Evolutionary conservation across 2,797 vertebrate species (phyloP).

Genomic region (Octomys mimax): DNA sequence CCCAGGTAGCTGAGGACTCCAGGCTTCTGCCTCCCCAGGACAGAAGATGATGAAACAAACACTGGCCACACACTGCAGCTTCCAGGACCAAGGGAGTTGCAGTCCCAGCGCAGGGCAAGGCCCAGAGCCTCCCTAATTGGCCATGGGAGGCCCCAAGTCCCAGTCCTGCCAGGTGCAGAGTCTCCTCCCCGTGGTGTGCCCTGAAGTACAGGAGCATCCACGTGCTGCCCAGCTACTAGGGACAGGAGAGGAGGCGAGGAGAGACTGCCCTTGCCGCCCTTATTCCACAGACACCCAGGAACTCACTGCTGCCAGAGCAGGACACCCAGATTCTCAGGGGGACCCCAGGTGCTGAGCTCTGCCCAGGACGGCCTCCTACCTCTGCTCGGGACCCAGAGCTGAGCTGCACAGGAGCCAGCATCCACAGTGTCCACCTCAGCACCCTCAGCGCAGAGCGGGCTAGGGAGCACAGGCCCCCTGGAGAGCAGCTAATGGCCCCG

Average conservation of each 20-base stretch:
- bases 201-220: background rate
- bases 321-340: no score
- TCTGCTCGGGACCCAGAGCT: background rate
- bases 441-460: background rate
- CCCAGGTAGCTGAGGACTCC: background rate
- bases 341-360: background rate
- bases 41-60: background rate
- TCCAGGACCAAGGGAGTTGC: background rate
- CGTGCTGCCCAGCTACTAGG: fast-evolving
- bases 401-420: background rate
- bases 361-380: background rate
- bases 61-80: background rate
- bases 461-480: background rate
- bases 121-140: conserved; percentile 28
- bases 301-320: background rate
- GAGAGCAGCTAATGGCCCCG: background rate
- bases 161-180: background rate
- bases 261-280: background rate
- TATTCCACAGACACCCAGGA: background rate
- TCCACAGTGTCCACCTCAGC: background rate
- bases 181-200: background rate
- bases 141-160: background rate
- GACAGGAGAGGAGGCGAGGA: background rate
- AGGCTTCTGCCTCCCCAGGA: background rate
- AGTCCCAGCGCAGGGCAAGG: background rate